Evolutionary conservation across 2,113 vertebrate genomes (phyloP), one percentile per base, ranked within the genome.

Genomic region (Amphiprion percula): DNA sequence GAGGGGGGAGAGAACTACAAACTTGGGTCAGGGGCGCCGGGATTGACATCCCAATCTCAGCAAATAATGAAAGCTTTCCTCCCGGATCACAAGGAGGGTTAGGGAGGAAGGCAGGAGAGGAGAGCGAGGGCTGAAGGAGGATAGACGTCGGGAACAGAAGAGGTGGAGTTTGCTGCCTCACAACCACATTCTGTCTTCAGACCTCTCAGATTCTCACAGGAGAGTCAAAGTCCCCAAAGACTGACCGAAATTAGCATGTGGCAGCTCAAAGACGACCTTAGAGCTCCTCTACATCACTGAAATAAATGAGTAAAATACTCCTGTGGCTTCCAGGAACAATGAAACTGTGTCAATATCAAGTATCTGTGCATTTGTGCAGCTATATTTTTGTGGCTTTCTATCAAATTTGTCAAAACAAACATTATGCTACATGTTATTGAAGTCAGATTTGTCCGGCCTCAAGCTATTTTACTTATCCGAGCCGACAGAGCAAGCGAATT

Each of bases 41-140:
- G 90, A 95, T 90, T 91, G 92, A 92, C 90, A 93, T 92, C 76
- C 90, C 91, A 91, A 93, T 94, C 93, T 91, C 76, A 64, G 90
- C 91, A 94, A 94, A 94, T 93, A 94, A 94, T 92, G 90, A 93
- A 93, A 93, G 90, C 81, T 88, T 92, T 92, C 87, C 90, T 90
- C 81, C 60, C 54, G 47, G 79, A 91, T 89, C 85, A 89, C 72
- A 85, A 58, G 78, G 68, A 83, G 88, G 83, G 80, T 85, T 86
- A 74, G 66, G 72, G 68, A 86, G 79, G 85, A 58, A 69, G 84
- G 58, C 62, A 49, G 83, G 68, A 68, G 68, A 68, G 56, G 68
- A 71, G 79, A 74, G 69, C 33, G 84, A 82, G 84, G 58, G 88
- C 33, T 78, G 82, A 80, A 26, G 81, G 83, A 37, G 81, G 84